Conservation (phyloP, 2,888 invertebrate species). For the Hirtodrosophila cameraria region DNA sequence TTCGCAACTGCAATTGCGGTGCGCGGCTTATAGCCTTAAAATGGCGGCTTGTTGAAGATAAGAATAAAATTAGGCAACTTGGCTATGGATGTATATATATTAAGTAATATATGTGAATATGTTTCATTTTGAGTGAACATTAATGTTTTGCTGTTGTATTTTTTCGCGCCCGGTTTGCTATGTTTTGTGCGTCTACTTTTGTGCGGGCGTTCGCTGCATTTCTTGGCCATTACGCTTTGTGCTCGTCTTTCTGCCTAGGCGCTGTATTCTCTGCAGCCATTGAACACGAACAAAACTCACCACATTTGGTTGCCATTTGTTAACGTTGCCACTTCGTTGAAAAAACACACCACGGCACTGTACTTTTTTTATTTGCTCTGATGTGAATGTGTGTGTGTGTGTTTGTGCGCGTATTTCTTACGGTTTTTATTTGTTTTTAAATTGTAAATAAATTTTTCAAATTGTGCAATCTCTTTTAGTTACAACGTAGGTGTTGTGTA, state of each 20-base stretch:
- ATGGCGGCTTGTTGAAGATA: slow-evolving; percentile 49
- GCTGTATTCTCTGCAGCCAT: slow-evolving; percentile 47
- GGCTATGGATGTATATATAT: not conserved
- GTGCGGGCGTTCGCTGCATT: slow-evolving; percentile 53
- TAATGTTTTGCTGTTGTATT: slow-evolving; percentile 35
- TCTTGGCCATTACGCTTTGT: slow-evolving; percentile 70
- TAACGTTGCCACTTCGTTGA: slow-evolving; percentile 61
- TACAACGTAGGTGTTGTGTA: slow-evolving; percentile 51
- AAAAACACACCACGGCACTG: slow-evolving; percentile 74
- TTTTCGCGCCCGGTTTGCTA: slow-evolving; percentile 62
- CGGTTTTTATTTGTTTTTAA: slow-evolving; percentile 57
- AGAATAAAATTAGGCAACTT: slow-evolving; percentile 13
- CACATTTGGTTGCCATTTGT: slow-evolving; percentile 43
- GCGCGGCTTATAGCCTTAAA: slow-evolving; percentile 28
- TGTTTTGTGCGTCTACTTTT: slow-evolving; percentile 51
- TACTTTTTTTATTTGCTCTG: slow-evolving; percentile 65
- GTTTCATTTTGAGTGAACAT: not conserved
- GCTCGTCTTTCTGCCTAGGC: slow-evolving; percentile 36
- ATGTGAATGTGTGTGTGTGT: slow-evolving; percentile 45
- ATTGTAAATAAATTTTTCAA: slow-evolving; percentile 39
- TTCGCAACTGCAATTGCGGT: slow-evolving; percentile 12
- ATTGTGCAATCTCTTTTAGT: slow-evolving; percentile 26
- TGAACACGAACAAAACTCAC: slow-evolving; percentile 32
- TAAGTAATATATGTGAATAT: not conserved
- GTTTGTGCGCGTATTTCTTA: slow-evolving; percentile 48